These are phyloP conservation scores for Limnephilus rhombicus DNA, from an alignment of 2,888 invertebrate species.

Conservation along the genomic window DNA sequence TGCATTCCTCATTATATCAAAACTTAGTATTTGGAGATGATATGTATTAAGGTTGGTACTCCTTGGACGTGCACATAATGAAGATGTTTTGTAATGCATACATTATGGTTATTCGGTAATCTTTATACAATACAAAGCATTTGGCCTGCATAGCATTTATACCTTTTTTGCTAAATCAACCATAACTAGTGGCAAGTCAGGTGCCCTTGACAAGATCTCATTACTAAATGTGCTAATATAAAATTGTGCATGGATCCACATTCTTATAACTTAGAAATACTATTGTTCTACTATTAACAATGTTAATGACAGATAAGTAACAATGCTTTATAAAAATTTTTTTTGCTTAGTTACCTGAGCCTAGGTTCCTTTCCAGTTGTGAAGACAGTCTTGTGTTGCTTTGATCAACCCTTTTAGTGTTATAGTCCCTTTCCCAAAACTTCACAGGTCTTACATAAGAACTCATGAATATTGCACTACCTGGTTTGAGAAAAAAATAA, in stretches of 20 bases:
- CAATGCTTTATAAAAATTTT: background rate
- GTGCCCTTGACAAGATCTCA: background rate
- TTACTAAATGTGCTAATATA: background rate
- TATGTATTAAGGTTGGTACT: background rate
- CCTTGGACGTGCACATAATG: background rate
- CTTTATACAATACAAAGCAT: background rate
- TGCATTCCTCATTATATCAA: no score
- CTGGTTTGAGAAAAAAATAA: slow-evolving; percentile 73
- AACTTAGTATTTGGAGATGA: no score
- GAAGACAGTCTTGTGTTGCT: slow-evolving; percentile 97
- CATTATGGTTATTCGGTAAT: background rate
- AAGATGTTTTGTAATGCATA: background rate
- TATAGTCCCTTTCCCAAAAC: slow-evolving; percentile 99
- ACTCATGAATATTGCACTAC: slow-evolving; percentile 98
- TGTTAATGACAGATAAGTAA: background rate
- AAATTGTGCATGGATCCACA: background rate
- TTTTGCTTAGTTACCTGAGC: slow-evolving; percentile 73
- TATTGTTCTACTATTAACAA: no score
- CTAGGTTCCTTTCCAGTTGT: slow-evolving; percentile 95
- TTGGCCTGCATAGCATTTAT: background rate
- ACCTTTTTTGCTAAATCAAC: background rate
- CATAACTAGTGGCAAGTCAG: background rate
- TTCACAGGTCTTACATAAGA: slow-evolving; percentile 99
- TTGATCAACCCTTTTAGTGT: slow-evolving; percentile 97
- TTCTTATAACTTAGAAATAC: background rate